phyloP scores from a whole-genome alignment of 2,113 vertebrate genomes.

The Nannobrachium achirus region DNA sequence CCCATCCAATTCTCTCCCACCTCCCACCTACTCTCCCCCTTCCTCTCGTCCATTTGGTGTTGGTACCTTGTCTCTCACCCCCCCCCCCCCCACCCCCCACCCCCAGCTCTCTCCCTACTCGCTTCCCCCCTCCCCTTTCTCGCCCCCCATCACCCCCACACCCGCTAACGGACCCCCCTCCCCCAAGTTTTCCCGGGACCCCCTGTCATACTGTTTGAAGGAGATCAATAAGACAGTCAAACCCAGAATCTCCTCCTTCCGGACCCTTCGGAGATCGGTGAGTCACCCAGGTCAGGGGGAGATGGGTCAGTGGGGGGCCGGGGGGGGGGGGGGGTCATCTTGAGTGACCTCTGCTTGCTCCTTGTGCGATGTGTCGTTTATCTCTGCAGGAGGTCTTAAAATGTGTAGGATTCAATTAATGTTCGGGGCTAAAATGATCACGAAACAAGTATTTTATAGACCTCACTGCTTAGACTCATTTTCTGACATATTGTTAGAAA shows the following conservation, averaged over 20 bases:
- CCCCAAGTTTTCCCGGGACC: conserved; percentile 90
- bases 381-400: conserved; percentile 22
- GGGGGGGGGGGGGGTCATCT: background rate
- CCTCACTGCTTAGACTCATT: background rate
- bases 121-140: conserved; percentile 77
- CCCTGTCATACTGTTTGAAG: conserved; percentile 92
- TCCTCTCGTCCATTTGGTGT: conserved; percentile 22
- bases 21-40: conserved; percentile 9
- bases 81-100: conserved; percentile 47
- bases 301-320: conserved; percentile 25
- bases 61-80: conserved; percentile 52
- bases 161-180: conserved; percentile 88
- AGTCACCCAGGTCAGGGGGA: conserved; percentile 73
- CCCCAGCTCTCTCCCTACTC: conserved; percentile 70
- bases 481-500: background rate
- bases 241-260: conserved; percentile 91
- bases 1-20: conserved; percentile 13
- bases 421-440: background rate
- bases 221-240: conserved; percentile 97
- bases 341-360: conserved; percentile 19
- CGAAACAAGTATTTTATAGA: background rate
- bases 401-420: background rate
- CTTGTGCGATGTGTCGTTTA: conserved; percentile 28
- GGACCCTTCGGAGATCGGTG: conserved; percentile 90
- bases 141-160: conserved; percentile 77